These are phyloP conservation scores for Caenorhabditis panamensis DNA, from an alignment of 2,888 invertebrate genomes.

Conservation along the genomic window DNA sequence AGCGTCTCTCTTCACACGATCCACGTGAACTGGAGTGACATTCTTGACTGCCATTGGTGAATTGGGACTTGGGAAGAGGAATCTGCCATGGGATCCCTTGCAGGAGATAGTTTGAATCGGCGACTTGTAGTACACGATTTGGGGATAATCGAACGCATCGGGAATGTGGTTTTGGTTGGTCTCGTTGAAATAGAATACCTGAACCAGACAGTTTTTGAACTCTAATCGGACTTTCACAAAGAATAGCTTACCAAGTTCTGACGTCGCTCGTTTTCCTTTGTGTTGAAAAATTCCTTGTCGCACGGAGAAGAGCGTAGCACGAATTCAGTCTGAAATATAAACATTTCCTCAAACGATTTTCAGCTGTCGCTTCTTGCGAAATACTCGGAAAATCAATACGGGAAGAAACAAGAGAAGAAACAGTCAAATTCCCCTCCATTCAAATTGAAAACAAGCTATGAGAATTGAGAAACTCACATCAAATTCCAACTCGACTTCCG, in stretches of 20 bases:
- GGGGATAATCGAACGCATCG: slow-evolving; percentile 67
- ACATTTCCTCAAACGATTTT: neutral
- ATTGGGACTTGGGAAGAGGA: slow-evolving; percentile 56
- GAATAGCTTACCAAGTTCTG: slow-evolving; percentile 44
- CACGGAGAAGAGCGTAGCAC: slow-evolving; percentile 80
- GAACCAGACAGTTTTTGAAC: slow-evolving; percentile 16
- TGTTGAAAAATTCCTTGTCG: slow-evolving; percentile 79
- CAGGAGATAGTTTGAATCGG: slow-evolving; percentile 71
- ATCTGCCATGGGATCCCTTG: slow-evolving; percentile 62
- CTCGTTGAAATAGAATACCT: slow-evolving; percentile 73
- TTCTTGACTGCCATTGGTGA: slow-evolving; percentile 49
- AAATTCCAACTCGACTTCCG: slow-evolving; percentile 73
- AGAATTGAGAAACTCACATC: slow-evolving; percentile 58
- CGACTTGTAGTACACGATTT: slow-evolving; percentile 76
- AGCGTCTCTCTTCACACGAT: slow-evolving; percentile 56
- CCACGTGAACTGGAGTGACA: slow-evolving; percentile 60
- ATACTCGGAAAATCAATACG: neutral
- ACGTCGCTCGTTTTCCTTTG: slow-evolving; percentile 55
- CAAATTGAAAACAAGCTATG: neutral
- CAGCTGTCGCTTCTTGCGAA: slow-evolving; percentile 5
- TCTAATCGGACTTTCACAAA: neutral
- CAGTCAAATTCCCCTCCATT: neutral
- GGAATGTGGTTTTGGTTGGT: slow-evolving; percentile 73
- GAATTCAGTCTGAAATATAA: slow-evolving; percentile 70
- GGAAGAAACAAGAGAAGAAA: neutral